These are phyloP conservation scores for Oikopleura albicans DNA, from an alignment of 23 tunicate genomes.

Conservation along the genomic window DNA sequence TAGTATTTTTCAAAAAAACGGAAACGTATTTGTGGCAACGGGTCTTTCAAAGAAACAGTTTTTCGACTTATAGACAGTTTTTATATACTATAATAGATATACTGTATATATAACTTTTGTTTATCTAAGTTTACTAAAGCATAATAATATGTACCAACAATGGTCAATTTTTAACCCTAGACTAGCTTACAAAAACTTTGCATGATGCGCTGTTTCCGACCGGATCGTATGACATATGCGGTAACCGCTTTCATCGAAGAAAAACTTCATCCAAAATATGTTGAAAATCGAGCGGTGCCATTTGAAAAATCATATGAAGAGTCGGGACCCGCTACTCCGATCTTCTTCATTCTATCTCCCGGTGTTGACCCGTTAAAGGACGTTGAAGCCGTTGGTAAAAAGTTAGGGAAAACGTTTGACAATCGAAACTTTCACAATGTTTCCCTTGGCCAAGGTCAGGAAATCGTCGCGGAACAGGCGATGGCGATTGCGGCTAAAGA, in stretches of 20 bases:
- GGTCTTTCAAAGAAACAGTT: too few relatives aligned
- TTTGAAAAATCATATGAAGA: conserved; percentile 85
- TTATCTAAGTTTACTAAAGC: too few relatives aligned
- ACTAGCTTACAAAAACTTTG: conserved; percentile 79
- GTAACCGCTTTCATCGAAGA: conserved; percentile 22
- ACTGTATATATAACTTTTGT: too few relatives aligned
- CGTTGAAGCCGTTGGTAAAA: conserved; percentile 85
- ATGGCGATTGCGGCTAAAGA: conserved; percentile 70
- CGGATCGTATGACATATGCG: conserved; percentile 98
- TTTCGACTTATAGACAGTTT: too few relatives aligned
- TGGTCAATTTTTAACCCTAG: too few relatives aligned
- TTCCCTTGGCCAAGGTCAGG: conserved; percentile 97
- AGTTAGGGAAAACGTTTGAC: conserved; percentile 76
- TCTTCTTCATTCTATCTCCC: conserved; percentile 94
- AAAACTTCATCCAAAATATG: conserved; percentile 26
- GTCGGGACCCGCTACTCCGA: conserved; percentile 81
- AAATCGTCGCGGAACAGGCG: conserved; percentile 94
- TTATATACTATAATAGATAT: too few relatives aligned
- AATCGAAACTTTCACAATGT: conserved; percentile 97
- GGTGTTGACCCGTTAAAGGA: conserved; percentile 98
- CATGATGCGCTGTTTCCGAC: conserved; percentile 95
- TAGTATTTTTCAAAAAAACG: too few relatives aligned
- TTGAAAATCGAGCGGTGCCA: conserved; percentile 75
- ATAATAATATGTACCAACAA: too few relatives aligned
- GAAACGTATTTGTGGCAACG: too few relatives aligned